A percentile compares a stretch with the other conserved stretches of the same genome.
phyloP scores from a whole-genome alignment of 2,113 vertebrate genomes.

The Capreolus pygargus region DNA sequence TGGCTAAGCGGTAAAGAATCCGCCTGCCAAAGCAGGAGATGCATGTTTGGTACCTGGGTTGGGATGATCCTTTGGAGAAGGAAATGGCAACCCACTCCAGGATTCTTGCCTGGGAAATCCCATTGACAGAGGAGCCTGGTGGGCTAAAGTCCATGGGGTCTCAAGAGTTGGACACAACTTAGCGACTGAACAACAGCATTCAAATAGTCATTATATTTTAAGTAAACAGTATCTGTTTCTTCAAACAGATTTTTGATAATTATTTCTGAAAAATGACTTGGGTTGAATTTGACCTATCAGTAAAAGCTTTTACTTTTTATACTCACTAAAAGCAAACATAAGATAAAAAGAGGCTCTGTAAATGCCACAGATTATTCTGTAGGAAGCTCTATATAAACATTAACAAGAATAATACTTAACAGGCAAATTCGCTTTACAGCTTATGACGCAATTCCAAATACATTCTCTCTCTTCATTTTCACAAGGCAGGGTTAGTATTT shows the following conservation, averaged over 20 bases:
- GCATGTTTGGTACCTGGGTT: neutral
- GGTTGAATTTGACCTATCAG: slow-evolving; percentile 7
- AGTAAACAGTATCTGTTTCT: neutral
- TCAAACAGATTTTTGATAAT: slow-evolving; percentile 10
- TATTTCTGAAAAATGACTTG: neutral
- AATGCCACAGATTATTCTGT: neutral
- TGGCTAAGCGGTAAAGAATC: neutral
- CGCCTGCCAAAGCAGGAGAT: neutral
- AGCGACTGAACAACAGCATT: neutral
- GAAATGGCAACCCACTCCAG: neutral
- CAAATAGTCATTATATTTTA: neutral
- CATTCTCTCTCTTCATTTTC: neutral
- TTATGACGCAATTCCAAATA: neutral
- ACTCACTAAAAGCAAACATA: neutral
- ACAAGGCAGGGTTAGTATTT: neutral
- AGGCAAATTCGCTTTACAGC: neutral
- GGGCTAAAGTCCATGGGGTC: neutral
- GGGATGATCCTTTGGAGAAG: neutral
- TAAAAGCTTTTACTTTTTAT: neutral
- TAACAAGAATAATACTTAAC: neutral
- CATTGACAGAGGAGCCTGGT: neutral
- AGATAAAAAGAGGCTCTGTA: neutral
- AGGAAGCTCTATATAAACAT: neutral
- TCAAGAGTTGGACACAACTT: neutral
- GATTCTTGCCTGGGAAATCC: neutral